Evolutionary conservation across 2,888 invertebrate species (phyloP).

Genomic region (Dioctria linearis): DNA sequence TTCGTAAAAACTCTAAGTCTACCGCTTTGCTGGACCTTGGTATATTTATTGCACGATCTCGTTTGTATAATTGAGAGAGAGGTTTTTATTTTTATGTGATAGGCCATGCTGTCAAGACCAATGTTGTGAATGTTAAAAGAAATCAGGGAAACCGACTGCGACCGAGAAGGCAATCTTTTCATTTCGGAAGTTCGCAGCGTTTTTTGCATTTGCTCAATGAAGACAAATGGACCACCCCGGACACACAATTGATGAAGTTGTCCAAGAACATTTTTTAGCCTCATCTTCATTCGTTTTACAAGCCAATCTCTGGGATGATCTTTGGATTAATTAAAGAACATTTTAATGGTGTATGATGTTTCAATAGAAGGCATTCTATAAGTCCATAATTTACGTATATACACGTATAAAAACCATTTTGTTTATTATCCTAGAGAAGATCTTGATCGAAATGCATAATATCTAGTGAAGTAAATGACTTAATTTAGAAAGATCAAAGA

Average conservation of each 20-base stretch:
- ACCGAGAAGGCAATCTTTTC: background rate
- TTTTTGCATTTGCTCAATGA: slow-evolving; percentile 45
- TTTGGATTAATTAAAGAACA: slow-evolving; percentile 52
- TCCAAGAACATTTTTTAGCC: slow-evolving; percentile 40
- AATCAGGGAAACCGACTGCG: background rate
- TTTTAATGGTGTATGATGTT: slow-evolving; percentile 19
- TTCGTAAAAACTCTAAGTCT: slow-evolving; percentile 31
- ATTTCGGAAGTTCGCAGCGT: slow-evolving; percentile 51
- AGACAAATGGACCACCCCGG: slow-evolving; percentile 57
- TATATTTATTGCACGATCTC: slow-evolving; percentile 61
- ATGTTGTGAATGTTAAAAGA: background rate
- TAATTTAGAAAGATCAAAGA: slow-evolving; percentile 19
- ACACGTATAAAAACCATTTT: background rate
- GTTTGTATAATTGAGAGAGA: slow-evolving; percentile 61
- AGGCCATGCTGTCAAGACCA: slow-evolving; percentile 36
- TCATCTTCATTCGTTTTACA: slow-evolving; percentile 43
- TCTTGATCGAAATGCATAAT: slow-evolving; percentile 20
- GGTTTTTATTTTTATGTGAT: slow-evolving; percentile 60
- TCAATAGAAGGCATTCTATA: background rate
- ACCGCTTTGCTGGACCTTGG: slow-evolving; percentile 32
- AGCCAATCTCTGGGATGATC: slow-evolving; percentile 50
- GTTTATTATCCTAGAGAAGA: slow-evolving; percentile 38
- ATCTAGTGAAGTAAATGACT: slow-evolving; percentile 34
- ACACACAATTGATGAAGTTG: slow-evolving; percentile 57
- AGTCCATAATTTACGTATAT: slow-evolving; percentile 30